Evolutionary conservation across 2,888 invertebrate species (phyloP).

Genomic region (Patella pellucida): DNA sequence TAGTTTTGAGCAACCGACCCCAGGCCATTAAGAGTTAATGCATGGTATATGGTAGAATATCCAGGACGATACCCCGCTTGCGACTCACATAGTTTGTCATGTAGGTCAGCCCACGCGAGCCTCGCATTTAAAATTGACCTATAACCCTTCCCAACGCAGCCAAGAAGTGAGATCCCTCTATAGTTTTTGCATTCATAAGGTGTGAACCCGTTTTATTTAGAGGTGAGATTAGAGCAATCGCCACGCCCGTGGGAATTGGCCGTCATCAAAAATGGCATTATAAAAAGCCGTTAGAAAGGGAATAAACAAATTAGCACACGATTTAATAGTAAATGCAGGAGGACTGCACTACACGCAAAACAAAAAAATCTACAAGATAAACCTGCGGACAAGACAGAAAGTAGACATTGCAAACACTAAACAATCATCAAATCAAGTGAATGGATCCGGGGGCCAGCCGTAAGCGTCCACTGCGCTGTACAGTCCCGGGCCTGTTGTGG

Average conservation of each 20-base stretch:
- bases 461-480: too few relatives aligned
- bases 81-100: constrained; percentile 21
- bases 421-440: too few relatives aligned
- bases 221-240: not conserved
- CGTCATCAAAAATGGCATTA: not conserved
- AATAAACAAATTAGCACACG: not conserved
- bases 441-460: too few relatives aligned
- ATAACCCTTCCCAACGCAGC: constrained; percentile 9
- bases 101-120: constrained; percentile 24
- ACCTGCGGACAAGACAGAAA: too few relatives aligned
- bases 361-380: too few relatives aligned
- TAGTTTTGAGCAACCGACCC: too few relatives aligned
- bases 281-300: not conserved
- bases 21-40: not conserved
- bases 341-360: too few relatives aligned
- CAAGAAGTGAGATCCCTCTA: not conserved
- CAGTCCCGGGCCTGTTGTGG: too few relatives aligned
- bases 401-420: too few relatives aligned
- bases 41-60: not conserved
- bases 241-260: too few relatives aligned
- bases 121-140: constrained; percentile 19
- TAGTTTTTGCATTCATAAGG: not conserved
- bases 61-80: constrained; percentile 26
- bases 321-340: too few relatives aligned
- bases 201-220: not conserved